These are phyloP conservation scores for Pseudochaenichthys georgianus DNA, from an alignment of 2,797 vertebrate species.

Conservation along the genomic window DNA sequence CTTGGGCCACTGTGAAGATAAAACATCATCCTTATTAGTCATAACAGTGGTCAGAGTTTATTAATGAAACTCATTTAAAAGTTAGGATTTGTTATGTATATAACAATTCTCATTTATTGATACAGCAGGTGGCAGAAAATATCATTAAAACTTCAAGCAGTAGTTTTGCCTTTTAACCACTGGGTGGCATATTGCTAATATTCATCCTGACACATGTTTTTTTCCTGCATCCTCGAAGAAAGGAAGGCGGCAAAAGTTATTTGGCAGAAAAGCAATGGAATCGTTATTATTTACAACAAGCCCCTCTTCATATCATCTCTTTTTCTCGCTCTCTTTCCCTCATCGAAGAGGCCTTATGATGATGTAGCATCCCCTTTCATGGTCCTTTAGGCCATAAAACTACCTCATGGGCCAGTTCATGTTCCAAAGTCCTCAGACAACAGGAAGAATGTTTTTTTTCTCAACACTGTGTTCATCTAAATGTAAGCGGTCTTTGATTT, in stretches of 20 bases:
- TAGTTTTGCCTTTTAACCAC: slow-evolving; percentile 58
- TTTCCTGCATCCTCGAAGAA: background rate
- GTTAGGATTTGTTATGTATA: background rate
- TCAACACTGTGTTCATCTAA: background rate
- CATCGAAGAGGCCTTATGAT: background rate
- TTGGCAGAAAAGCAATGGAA: background rate
- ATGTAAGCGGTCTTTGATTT: background rate
- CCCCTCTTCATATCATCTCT: background rate
- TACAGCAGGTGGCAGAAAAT: background rate
- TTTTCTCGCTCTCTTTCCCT: background rate
- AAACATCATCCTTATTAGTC: slow-evolving; percentile 8
- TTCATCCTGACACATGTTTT: background rate
- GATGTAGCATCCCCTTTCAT: slow-evolving; percentile 18
- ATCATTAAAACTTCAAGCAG: background rate
- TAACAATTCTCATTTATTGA: background rate
- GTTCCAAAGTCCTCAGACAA: slow-evolving; percentile 69
- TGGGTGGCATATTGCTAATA: slow-evolving; percentile 54
- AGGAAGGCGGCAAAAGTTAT: background rate
- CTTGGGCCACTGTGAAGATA: slow-evolving; percentile 48
- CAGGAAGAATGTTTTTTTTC: slow-evolving; percentile 13
- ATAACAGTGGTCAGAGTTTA: background rate
- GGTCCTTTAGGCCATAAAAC: slow-evolving; percentile 45
- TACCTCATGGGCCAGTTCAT: slow-evolving; percentile 27
- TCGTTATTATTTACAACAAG: background rate
- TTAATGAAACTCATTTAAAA: background rate